Conservation (phyloP, 2,888 invertebrate species). For the Lysandra bellargus region DNA sequence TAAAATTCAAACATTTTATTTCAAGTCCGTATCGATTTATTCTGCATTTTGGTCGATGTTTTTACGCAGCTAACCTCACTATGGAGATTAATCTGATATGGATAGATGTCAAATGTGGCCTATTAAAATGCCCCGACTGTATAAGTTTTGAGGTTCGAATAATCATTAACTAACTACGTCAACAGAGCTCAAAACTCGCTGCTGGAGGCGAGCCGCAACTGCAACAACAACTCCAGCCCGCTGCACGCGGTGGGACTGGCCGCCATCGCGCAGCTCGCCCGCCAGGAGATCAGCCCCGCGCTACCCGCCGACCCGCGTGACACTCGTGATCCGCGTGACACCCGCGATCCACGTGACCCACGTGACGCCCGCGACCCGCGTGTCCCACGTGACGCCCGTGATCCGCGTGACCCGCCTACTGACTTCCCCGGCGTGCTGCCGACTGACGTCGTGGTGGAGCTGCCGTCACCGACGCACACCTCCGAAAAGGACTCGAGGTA, state of each 20-base stretch:
- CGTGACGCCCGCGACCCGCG: constrained; percentile 63
- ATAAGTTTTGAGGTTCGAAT: not conserved
- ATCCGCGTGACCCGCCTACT: constrained; percentile 55
- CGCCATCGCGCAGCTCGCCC: constrained; percentile 87
- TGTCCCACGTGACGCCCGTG: constrained; percentile 64
- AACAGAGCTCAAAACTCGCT: constrained; percentile 59
- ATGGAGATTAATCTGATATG: too few relatives aligned
- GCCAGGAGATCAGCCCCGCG: constrained; percentile 73
- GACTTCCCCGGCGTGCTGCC: constrained; percentile 76
- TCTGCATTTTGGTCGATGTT: too few relatives aligned
- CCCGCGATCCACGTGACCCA: constrained; percentile 70
- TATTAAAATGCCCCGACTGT: too few relatives aligned
- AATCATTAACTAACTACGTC: not conserved
- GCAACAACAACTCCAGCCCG: constrained; percentile 82
- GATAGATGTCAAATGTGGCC: too few relatives aligned
- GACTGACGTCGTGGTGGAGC: constrained; percentile 72
- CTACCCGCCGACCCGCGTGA: constrained; percentile 48
- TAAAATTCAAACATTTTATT: too few relatives aligned
- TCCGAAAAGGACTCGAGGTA: constrained; percentile 54
- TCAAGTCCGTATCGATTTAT: too few relatives aligned
- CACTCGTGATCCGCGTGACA: constrained; percentile 71
- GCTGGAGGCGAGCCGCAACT: constrained; percentile 73
- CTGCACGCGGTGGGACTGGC: constrained; percentile 88
- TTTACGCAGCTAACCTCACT: too few relatives aligned
- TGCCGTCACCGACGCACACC: constrained; percentile 67